Percentiles rank a stretch among this genome's conserved stretches.
Evolutionary conservation across 2,888 invertebrate genomes (phyloP).

Genomic region (Agrotis exclamationis): DNA sequence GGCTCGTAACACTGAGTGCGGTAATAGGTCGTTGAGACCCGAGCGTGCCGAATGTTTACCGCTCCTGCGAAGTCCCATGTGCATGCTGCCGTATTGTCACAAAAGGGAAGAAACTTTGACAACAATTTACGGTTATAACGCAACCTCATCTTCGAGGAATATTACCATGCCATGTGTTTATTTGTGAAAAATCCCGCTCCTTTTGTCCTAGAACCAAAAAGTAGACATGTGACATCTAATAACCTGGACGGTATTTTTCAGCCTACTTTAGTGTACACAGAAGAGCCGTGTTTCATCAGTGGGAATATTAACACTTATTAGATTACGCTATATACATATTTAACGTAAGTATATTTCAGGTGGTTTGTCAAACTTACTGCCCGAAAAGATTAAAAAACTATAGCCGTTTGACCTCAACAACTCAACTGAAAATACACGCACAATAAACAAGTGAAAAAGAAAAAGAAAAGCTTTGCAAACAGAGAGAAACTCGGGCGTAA

Average conservation of each 20-base stretch:
- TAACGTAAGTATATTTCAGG: background rate
- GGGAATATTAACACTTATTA: background rate
- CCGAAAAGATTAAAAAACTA: slow-evolving; percentile 6
- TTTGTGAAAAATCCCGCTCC: no score
- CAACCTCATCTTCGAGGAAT: slow-evolving; percentile 1
- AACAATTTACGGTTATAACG: slow-evolving; percentile 23
- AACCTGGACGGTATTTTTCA: no score
- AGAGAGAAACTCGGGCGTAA: slow-evolving; percentile 38
- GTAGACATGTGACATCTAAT: background rate
- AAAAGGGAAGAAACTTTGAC: slow-evolving; percentile 17
- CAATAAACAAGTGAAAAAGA: slow-evolving; percentile 22
- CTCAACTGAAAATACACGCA: slow-evolving; percentile 28
- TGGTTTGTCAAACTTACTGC: background rate
- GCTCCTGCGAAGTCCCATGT: slow-evolving; percentile 19
- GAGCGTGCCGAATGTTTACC: slow-evolving; percentile 29
- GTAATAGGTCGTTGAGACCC: slow-evolving; percentile 42
- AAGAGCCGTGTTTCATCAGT: background rate
- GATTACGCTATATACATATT: background rate
- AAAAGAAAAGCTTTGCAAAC: slow-evolving; percentile 39
- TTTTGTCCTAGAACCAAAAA: no score
- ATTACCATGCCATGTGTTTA: background rate
- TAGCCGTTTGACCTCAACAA: slow-evolving; percentile 2
- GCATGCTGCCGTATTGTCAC: slow-evolving; percentile 33
- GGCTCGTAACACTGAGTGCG: slow-evolving; percentile 33
- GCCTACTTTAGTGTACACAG: no score